These are phyloP conservation scores for Sweltsa coloradensis DNA, from an alignment of 1,140 invertebrate species.

Conservation along the genomic window DNA sequence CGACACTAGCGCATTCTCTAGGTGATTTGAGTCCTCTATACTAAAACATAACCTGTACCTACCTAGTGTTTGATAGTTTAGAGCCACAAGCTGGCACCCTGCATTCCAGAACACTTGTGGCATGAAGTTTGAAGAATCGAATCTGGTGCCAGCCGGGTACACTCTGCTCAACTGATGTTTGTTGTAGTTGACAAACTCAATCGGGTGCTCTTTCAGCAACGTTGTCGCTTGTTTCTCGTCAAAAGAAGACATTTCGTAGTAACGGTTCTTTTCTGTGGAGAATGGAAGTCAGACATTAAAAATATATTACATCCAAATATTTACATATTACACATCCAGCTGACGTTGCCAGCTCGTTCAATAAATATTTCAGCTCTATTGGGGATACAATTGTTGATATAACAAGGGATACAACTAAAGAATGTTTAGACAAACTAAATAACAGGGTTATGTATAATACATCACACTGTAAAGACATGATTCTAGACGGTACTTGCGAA, in stretches of 20 bases:
- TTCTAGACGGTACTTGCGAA: no score
- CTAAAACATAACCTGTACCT: slow-evolving; percentile 16
- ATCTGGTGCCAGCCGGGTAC: slow-evolving; percentile 88
- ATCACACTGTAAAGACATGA: no score
- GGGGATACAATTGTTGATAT: no score
- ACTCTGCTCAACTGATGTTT: slow-evolving; percentile 83
- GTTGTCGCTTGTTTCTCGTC: slow-evolving; percentile 93
- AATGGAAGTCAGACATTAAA: slow-evolving; percentile 1
- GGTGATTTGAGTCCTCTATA: no score
- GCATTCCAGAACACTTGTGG: slow-evolving; percentile 99
- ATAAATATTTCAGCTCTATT: no score
- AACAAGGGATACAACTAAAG: no score
- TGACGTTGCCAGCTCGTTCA: no score
- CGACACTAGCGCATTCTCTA: no score
- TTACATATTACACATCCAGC: background rate
- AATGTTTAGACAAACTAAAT: no score
- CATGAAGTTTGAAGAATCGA: slow-evolving; percentile 98
- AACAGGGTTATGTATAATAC: no score
- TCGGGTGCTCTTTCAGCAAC: slow-evolving; percentile 84
- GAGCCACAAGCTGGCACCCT: slow-evolving; percentile 94
- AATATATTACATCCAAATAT: slow-evolving; percentile 8
- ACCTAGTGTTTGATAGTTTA: slow-evolving; percentile 96
- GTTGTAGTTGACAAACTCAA: slow-evolving; percentile 97
- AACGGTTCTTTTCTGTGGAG: slow-evolving; percentile 71
- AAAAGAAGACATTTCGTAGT: slow-evolving; percentile 97